Evolutionary conservation across 92 coral and sea anemone genomes (phyloP).

Genomic region (Nematostella vectensis): DNA sequence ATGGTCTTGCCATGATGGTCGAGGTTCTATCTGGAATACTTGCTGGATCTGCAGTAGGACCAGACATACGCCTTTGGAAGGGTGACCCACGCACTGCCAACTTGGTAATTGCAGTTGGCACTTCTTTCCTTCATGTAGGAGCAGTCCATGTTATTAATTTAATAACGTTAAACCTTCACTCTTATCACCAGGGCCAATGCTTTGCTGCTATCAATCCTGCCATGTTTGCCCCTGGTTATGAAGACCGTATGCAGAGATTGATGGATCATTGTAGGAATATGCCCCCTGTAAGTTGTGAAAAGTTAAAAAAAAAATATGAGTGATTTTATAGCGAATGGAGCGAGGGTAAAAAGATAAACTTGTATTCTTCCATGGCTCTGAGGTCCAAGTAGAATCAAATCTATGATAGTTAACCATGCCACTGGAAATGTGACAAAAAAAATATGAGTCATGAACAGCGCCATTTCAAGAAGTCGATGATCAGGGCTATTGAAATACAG

Average conservation of each 20-base stretch:
- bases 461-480: no score
- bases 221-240: constrained; percentile 79
- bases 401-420: no score
- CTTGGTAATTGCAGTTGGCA: constrained; percentile 55
- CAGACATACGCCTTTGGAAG: constrained; percentile 72
- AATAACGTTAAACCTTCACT: no score
- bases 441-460: no score
- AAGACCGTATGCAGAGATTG: constrained; percentile 79
- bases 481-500: no score
- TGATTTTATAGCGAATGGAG: no score
- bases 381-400: no score
- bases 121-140: neutral
- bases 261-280: constrained; percentile 79
- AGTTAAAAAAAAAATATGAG: no score
- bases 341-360: no score
- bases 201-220: constrained; percentile 91
- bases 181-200: constrained; percentile 75
- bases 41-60: constrained; percentile 89
- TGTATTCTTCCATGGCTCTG: no score
- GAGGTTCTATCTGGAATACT: constrained; percentile 88
- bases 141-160: no score
- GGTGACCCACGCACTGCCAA: constrained; percentile 75
- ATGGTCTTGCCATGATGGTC: constrained; percentile 93
- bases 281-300: constrained; percentile 57
- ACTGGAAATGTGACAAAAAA: no score